Evolutionary conservation across 2,797 vertebrate species (phyloP).

Genomic region (Pseudotriccus pelzelni): DNA sequence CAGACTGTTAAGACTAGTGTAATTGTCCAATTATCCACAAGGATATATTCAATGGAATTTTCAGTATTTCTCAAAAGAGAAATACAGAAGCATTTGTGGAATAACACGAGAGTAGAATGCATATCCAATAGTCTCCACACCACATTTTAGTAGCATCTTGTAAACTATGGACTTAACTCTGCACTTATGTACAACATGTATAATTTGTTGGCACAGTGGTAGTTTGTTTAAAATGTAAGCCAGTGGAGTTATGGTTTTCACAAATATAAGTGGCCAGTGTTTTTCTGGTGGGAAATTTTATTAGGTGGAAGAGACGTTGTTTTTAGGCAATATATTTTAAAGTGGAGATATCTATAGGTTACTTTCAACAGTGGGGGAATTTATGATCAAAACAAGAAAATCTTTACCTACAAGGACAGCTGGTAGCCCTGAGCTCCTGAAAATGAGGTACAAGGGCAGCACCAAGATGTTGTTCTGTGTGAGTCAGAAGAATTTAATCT

Average conservation of each 20-base stretch:
- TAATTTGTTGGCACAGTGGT: not conserved
- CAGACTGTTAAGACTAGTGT: not conserved
- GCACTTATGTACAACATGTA: not conserved
- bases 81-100: not conserved
- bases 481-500: not conserved
- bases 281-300: not conserved
- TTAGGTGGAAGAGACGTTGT: not conserved
- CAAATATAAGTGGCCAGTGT: not conserved
- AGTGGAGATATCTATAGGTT: not conserved
- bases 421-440: not conserved
- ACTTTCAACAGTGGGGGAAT: not conserved
- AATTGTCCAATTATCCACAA: not conserved
- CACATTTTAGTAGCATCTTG: not conserved
- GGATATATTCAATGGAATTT: not conserved
- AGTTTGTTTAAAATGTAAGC: not conserved
- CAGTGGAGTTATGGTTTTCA: not conserved
- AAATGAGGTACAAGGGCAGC: not conserved
- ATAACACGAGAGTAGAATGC: not conserved
- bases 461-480: not conserved
- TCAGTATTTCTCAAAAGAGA: not conserved
- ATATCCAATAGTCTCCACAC: not conserved
- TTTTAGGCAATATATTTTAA: not conserved
- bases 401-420: not conserved
- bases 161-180: not conserved
- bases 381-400: not conserved